A percentile compares a stretch with the other conserved stretches of the same genome.
Evolutionary conservation across 2,797 vertebrate species (phyloP).

Genomic region (Sebastes diploproa): DNA sequence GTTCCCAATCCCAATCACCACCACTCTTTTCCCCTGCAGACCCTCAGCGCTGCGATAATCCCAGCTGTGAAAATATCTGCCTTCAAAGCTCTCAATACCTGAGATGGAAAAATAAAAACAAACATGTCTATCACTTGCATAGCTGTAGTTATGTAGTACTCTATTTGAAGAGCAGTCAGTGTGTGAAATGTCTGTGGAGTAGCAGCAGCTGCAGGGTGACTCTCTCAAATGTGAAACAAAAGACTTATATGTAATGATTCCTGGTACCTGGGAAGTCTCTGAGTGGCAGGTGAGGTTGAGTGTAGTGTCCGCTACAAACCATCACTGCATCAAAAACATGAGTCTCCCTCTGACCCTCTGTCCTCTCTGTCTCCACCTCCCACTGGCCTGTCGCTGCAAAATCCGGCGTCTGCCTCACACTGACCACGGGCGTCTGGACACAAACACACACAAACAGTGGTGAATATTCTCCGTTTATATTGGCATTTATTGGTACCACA

Average conservation of each 20-base stretch:
- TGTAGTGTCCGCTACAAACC: constrained; percentile 88
- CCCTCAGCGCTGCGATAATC: constrained; percentile 71
- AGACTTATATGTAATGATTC: background rate
- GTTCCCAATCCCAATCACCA: constrained; percentile 81
- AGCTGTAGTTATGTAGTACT: background rate
- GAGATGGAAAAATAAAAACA: background rate
- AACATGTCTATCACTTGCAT: background rate
- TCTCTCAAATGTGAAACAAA: background rate
- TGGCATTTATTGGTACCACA: too few species aligned
- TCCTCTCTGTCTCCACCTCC: constrained; percentile 81
- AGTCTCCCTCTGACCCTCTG: constrained; percentile 71
- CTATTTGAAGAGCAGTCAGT: too few species aligned
- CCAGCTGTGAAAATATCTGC: constrained; percentile 79
- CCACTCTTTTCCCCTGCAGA: constrained; percentile 75
- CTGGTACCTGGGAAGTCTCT: constrained; percentile 85
- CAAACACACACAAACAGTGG: background rate
- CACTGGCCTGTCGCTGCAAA: constrained; percentile 85
- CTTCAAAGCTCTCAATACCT: constrained; percentile 80
- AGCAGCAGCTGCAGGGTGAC: background rate
- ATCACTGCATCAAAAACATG: constrained; percentile 87
- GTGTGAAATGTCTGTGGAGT: background rate
- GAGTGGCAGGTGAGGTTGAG: constrained; percentile 83
- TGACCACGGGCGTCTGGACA: constrained; percentile 81
- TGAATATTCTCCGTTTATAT: background rate
- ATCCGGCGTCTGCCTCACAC: constrained; percentile 75